phyloP scores from a whole-genome alignment of 2,113 vertebrate genomes.

The Caloenas nicobarica region DNA sequence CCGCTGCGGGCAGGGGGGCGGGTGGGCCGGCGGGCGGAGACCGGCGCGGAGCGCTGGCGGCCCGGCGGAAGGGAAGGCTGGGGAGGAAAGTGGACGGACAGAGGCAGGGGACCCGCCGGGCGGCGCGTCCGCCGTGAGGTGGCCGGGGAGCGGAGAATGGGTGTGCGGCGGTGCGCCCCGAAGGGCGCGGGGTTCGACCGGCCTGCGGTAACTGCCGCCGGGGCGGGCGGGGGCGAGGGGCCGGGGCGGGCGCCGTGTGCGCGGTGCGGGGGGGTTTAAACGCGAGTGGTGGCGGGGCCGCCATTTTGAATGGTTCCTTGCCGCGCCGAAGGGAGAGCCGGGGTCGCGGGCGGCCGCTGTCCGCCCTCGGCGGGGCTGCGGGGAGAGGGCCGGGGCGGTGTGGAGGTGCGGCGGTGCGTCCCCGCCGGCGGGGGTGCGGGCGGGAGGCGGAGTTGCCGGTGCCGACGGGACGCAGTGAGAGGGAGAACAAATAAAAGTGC shows the following conservation, averaged over 20 bases:
- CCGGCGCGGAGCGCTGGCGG: background rate
- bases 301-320: constrained; percentile 73
- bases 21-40: background rate
- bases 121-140: background rate
- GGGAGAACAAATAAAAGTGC: background rate
- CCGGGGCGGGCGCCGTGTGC: background rate
- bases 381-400: background rate
- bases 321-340: constrained; percentile 43
- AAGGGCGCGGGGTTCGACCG: background rate
- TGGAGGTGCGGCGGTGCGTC: background rate
- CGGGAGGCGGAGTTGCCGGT: background rate
- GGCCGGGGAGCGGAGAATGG: background rate
- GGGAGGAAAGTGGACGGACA: background rate
- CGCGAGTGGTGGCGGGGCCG: constrained; percentile 65
- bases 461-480: background rate
- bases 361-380: background rate
- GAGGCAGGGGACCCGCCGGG: background rate
- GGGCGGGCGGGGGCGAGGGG: background rate
- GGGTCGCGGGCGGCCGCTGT: background rate
- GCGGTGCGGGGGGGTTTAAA: constrained; percentile 48
- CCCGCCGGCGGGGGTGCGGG: background rate
- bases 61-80: background rate
- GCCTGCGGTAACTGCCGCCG: background rate
- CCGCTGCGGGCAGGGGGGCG: background rate
- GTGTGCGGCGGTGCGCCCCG: background rate